Evolutionary conservation across 2,888 invertebrate genomes (phyloP).

Genomic region (Ernsta delagoae): DNA sequence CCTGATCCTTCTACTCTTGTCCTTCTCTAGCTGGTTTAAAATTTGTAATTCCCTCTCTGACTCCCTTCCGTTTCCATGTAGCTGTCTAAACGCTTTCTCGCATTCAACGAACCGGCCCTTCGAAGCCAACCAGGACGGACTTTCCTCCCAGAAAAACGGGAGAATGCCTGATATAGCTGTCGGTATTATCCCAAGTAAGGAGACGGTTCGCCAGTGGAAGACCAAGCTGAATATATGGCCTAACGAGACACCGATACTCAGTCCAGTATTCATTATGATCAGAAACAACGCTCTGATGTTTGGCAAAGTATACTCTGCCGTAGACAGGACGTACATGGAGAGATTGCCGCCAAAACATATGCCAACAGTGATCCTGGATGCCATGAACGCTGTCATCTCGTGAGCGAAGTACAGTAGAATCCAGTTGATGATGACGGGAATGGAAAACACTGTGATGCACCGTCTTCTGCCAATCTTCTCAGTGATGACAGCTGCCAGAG

Average conservation of each 20-base stretch:
- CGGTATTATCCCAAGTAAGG: neutral
- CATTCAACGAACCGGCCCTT: neutral
- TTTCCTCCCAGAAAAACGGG: constrained; percentile 7
- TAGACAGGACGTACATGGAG: constrained; percentile 8
- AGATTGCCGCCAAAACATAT: constrained; percentile 39
- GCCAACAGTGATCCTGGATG: constrained; percentile 41
- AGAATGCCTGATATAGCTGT: neutral
- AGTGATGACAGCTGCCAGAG: constrained; percentile 31
- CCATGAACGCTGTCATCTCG: constrained; percentile 30
- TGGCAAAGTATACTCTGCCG: neutral
- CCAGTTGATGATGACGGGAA: constrained; percentile 40
- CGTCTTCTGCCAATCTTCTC: constrained; percentile 40
- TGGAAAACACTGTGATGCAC: constrained; percentile 31
- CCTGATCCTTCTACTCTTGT: neutral
- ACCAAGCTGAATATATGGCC: neutral
- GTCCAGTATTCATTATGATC: neutral
- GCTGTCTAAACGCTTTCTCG: neutral
- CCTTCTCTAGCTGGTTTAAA: neutral
- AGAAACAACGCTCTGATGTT: neutral
- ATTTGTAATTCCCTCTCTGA: neutral
- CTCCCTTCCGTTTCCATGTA: neutral
- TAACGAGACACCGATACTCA: neutral
- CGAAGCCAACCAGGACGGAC: constrained; percentile 2
- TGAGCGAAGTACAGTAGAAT: constrained; percentile 40
- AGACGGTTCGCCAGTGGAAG: neutral